Evolutionary conservation across 30 jellyfish, hydroid and myxozoan genomes (phyloP), one percentile per base, ranked within the genome.

Genomic region (Aurelia aurita complex sp. Pacific): DNA sequence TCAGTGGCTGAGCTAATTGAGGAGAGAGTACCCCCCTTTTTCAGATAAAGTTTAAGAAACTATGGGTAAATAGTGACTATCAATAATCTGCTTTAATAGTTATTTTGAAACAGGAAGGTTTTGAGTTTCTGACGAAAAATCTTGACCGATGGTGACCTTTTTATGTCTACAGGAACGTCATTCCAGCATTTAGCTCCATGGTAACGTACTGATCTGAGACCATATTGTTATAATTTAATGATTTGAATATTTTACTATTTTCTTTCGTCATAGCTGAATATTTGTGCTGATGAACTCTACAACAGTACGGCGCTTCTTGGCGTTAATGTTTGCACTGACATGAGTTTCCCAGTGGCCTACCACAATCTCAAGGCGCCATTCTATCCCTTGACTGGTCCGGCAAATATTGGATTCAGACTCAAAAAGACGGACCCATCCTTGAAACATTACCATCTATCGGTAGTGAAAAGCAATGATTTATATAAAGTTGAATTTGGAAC

Each of bases 311-410:
- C 32, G 32, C 11, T 64, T 2, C 36, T 95, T 68, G 99, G 99
- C 16, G 82, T 91, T 51, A 89, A 95, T 60, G 64, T 88, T 5
- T 95, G 99, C 74, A 70, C 89, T 5, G 91, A 74, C 8, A 36
- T 90, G 51, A 79, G 95, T 64, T 86, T 95, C 61, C 99, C 99
- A 17, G 91, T 83, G 53, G 91, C 97, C 33, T 95, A 68, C 38
- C 97, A 95, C 71, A 75, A 87, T 62, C 51, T 77, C 4, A 64
- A 73, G 11, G 90, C 97, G 16, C 99, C 99, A 57, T 95, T 59
- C 67, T 89, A 91, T 74, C 99, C 99, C 33, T 69, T 95, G 59
- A 79, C 99, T 87, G 99, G 99, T 59, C 99, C 99, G 33, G 85
- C 92, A 0, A 71, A 80, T 63, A 82, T 86, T 19, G 96, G 97